Percentiles rank a stretch among this genome's conserved stretches.
Conservation (phyloP, 2,113 vertebrate species). For the Rhinoptilus africanus region DNA sequence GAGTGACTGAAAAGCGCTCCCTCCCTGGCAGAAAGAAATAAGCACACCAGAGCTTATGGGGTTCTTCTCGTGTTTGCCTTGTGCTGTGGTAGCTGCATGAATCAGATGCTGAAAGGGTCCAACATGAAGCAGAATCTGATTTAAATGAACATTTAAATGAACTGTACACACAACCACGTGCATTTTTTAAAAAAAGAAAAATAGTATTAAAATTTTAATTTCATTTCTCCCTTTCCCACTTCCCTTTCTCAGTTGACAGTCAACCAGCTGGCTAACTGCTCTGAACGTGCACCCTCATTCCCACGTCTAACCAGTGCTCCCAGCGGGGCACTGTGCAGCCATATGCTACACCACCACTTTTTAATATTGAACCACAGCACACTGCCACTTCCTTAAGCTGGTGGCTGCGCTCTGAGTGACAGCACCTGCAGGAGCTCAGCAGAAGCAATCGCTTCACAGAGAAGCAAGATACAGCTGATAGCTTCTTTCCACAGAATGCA, state of each 20-base stretch:
- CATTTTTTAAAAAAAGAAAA: background rate
- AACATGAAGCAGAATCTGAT: background rate
- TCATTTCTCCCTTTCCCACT: conserved; percentile 15
- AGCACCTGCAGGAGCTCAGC: conserved; percentile 23
- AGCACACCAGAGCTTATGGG: background rate
- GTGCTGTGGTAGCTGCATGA: background rate
- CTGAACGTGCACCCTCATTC: background rate
- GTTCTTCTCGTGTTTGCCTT: background rate
- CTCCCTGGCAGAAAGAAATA: background rate
- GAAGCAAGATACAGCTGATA: background rate
- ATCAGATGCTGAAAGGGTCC: background rate
- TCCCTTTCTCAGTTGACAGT: conserved; percentile 9
- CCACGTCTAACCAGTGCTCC: background rate
- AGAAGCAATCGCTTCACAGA: background rate
- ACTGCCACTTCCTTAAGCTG: background rate
- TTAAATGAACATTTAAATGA: background rate
- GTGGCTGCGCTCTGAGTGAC: background rate
- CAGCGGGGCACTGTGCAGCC: background rate
- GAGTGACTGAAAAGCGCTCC: background rate
- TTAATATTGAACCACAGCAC: background rate
- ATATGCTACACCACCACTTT: background rate
- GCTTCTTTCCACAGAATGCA: background rate
- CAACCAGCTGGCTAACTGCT: conserved; percentile 15
- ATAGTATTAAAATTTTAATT: conserved; percentile 2
- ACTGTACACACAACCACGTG: background rate